Percentiles rank a stretch among this genome's conserved stretches.
Evolutionary conservation across 2,797 vertebrate species (phyloP).

Genomic region (Phyllotis vaccarum): DNA sequence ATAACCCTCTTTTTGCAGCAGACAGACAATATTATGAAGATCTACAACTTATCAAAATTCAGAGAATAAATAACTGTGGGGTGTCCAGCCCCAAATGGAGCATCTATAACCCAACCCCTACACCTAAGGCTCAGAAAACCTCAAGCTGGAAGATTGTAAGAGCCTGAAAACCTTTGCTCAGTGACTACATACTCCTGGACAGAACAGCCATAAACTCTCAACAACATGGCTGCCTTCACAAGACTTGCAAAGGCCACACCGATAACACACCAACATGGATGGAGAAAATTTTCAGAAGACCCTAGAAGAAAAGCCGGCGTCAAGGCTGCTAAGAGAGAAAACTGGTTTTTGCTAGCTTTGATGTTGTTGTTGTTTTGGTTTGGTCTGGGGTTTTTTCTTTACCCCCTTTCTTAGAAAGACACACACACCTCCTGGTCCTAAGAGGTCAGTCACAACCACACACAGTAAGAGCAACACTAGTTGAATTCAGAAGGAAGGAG

Average conservation of each 20-base stretch:
- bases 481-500: background rate
- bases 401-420: background rate
- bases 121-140: background rate
- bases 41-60: background rate
- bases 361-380: background rate
- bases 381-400: no score
- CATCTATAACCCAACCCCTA: background rate
- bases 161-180: background rate
- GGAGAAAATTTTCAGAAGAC: background rate
- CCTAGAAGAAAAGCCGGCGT: background rate
- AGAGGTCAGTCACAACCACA: background rate
- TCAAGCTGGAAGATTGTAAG: background rate
- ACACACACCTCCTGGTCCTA: background rate
- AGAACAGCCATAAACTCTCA: background rate
- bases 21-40: background rate
- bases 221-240: background rate
- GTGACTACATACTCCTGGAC: background rate
- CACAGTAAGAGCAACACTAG: background rate
- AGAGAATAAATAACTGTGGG: background rate
- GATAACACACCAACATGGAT: background rate
- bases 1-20: background rate
- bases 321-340: background rate
- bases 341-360: background rate
- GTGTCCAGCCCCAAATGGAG: background rate
- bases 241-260: background rate